A percentile compares a stretch with the other conserved stretches of the same genome.
Conservation (phyloP, 2,113 vertebrate species). For the Orientallactaga bullata region DNA sequence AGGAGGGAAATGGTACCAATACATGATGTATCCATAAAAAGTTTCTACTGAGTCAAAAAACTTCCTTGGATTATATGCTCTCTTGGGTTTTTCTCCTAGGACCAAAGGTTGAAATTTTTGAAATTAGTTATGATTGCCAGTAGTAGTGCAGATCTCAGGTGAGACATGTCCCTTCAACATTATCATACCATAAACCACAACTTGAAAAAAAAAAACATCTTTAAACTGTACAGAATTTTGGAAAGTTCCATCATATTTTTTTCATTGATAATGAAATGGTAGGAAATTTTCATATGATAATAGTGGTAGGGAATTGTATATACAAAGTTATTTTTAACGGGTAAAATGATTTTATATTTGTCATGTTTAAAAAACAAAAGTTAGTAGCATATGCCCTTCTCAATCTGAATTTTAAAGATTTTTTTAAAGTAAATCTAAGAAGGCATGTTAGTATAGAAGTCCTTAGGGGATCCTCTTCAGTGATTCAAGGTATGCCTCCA, state of each 20-base stretch:
- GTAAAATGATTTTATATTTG: background rate
- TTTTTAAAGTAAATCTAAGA: background rate
- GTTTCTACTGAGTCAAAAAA: no score
- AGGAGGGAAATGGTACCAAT: no score
- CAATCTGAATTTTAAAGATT: background rate
- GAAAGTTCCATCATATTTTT: background rate
- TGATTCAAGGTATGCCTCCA: conserved; percentile 8
- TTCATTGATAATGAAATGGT: background rate
- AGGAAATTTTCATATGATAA: background rate
- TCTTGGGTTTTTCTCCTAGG: background rate
- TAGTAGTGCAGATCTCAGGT: background rate
- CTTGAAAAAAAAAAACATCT: background rate
- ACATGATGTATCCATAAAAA: no score
- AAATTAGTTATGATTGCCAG: background rate
- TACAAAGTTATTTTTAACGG: background rate
- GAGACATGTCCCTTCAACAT: background rate
- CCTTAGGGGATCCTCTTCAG: background rate
- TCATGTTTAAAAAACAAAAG: background rate
- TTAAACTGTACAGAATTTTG: background rate
- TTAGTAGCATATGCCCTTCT: background rate
- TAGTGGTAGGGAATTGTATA: background rate
- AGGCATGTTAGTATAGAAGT: background rate
- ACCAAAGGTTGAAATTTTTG: background rate
- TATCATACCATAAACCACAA: background rate
- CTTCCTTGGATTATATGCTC: background rate